A percentile compares a stretch with the other conserved stretches of the same genome.
These are phyloP conservation scores for Megalops atlanticus DNA, from an alignment of 2,113 vertebrate genomes.

Conservation along the genomic window DNA sequence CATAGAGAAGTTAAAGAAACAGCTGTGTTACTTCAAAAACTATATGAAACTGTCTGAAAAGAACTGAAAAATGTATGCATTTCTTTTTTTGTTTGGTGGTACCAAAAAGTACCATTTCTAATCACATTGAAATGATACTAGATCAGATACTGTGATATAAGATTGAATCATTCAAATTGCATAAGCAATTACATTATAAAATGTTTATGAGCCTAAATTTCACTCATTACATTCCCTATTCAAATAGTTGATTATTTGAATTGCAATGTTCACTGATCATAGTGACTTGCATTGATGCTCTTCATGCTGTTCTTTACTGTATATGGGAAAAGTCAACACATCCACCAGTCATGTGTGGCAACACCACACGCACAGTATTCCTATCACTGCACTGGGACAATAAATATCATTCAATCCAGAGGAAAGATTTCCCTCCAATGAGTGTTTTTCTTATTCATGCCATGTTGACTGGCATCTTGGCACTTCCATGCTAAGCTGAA, in stretches of 20 bases:
- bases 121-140: background rate
- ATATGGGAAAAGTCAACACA: no score
- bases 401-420: background rate
- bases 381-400: background rate
- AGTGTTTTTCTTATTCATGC: no score
- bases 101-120: background rate
- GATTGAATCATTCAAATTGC: background rate
- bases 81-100: background rate
- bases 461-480: no score
- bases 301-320: background rate
- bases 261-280: background rate
- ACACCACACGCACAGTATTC: background rate
- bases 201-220: background rate
- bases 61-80: background rate
- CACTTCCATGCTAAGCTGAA: no score
- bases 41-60: no score
- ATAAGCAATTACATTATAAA: background rate
- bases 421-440: no score
- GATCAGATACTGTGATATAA: background rate
- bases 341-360: background rate
- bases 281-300: background rate
- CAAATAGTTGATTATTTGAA: background rate
- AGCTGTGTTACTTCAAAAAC: background rate
- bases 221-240: background rate
- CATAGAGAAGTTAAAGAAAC: constrained; percentile 6